phyloP scores from a whole-genome alignment of 2,888 invertebrate genomes.

The Kuschelorhynchus macadamiae region DNA sequence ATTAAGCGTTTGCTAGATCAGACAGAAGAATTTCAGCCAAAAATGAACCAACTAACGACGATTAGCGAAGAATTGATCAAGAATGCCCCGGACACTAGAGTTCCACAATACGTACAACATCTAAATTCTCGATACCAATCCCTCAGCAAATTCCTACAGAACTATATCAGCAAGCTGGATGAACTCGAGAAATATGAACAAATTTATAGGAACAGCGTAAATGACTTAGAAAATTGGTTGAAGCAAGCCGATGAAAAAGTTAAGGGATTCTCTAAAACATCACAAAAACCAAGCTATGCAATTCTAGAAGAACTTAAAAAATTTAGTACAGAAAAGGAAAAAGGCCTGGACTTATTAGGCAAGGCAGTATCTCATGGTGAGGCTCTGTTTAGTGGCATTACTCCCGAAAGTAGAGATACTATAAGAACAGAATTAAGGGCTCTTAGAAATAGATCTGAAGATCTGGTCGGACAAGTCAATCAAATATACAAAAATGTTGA shows the following conservation, averaged over 20 bases:
- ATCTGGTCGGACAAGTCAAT: conserved; percentile 87
- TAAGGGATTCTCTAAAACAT: conserved; percentile 79
- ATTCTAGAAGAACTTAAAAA: conserved; percentile 84
- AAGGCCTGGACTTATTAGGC: conserved; percentile 84
- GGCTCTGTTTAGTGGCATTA: conserved; percentile 84
- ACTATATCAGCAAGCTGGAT: conserved; percentile 80
- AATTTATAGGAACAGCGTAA: conserved; percentile 77
- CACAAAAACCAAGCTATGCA: conserved; percentile 84
- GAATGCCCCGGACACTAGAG: conserved; percentile 86
- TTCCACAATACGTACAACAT: conserved; percentile 85
- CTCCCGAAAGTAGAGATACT: conserved; percentile 88
- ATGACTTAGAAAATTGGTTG: conserved; percentile 85
- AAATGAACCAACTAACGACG: conserved; percentile 77
- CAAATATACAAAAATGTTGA: conserved; percentile 90
- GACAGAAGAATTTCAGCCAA: conserved; percentile 75
- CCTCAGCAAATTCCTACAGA: conserved; percentile 78
- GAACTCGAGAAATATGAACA: conserved; percentile 80
- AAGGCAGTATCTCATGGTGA: conserved; percentile 90
- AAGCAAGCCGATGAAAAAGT: conserved; percentile 82
- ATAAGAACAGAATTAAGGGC: conserved; percentile 86
- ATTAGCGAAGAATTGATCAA: conserved; percentile 81
- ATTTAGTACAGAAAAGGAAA: conserved; percentile 81
- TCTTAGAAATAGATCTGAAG: conserved; percentile 87
- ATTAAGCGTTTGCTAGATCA: conserved; percentile 76
- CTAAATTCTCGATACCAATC: conserved; percentile 83